Evolutionary conservation across 2,888 invertebrate genomes (phyloP).

Genomic region (Lasioglossum marginatum): DNA sequence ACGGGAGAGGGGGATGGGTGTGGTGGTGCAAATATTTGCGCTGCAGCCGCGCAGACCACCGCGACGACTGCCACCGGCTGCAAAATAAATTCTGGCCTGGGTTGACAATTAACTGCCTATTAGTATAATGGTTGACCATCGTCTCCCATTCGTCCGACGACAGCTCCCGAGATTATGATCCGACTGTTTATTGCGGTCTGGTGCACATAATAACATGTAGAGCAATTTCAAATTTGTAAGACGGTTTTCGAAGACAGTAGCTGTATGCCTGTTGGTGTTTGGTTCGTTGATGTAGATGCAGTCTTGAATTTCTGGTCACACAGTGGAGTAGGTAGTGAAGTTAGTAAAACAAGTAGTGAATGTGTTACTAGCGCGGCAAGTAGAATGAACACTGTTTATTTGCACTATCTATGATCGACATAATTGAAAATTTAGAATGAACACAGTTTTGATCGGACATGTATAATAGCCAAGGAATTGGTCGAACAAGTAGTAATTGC

Average conservation of each 20-base stretch:
- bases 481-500: neutral
- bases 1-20: constrained; percentile 3
- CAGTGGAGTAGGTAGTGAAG: no score
- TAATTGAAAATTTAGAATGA: no score
- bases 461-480: neutral
- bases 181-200: neutral
- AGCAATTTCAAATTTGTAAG: neutral
- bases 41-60: constrained; percentile 31
- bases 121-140: neutral
- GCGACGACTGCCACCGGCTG: neutral
- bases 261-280: neutral
- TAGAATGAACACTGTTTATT: no score
- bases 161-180: no score
- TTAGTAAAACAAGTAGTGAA: neutral
- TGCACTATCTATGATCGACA: no score
- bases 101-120: constrained; percentile 19
- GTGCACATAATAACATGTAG: neutral
- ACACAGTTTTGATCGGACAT: neutral
- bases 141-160: neutral
- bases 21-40: constrained; percentile 61
- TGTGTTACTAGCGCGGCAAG: no score
- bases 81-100: neutral
- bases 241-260: neutral
- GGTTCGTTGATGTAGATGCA: neutral
- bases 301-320: neutral